Conservation (phyloP, 1,140 invertebrate genomes). For the Meteorus sp. region DNA sequence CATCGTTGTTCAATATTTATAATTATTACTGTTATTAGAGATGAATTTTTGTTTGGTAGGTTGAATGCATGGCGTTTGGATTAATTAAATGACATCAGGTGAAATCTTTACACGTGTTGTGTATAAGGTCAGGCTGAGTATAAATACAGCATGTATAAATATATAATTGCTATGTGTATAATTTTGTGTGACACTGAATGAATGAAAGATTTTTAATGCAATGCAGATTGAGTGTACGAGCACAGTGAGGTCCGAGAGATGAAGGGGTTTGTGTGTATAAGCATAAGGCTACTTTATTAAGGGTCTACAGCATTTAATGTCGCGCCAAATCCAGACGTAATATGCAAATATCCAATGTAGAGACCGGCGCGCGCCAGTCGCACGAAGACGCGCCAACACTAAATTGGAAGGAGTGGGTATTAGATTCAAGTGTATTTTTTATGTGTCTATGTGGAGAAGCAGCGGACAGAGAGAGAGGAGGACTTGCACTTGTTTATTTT, state of each 20-base stretch:
- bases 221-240: conserved; percentile 38
- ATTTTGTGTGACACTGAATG: conserved; percentile 28
- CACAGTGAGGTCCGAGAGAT: too few relatives aligned
- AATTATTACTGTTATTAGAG: too few relatives aligned
- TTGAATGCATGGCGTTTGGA: not conserved
- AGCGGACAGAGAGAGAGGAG: too few relatives aligned
- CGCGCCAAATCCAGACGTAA: conserved; percentile 37
- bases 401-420: too few relatives aligned
- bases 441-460: too few relatives aligned
- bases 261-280: too few relatives aligned
- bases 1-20: not conserved
- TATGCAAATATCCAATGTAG: conserved; percentile 44
- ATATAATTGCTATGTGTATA: conserved; percentile 45
- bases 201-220: conserved; percentile 51
- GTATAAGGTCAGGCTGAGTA: too few relatives aligned
- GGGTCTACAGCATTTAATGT: conserved; percentile 17
- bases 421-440: too few relatives aligned
- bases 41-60: conserved; percentile 2
- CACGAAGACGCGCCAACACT: conserved; percentile 25
- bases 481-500: too few relatives aligned
- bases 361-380: conserved; percentile 33
- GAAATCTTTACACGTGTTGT: too few relatives aligned
- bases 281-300: conserved; percentile 24
- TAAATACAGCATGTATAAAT: conserved; percentile 27
- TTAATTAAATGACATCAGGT: too few relatives aligned